Evolutionary conservation across 2,888 invertebrate species (phyloP), one percentile per base, ranked within the genome.

Genomic region (Biston betularia): DNA sequence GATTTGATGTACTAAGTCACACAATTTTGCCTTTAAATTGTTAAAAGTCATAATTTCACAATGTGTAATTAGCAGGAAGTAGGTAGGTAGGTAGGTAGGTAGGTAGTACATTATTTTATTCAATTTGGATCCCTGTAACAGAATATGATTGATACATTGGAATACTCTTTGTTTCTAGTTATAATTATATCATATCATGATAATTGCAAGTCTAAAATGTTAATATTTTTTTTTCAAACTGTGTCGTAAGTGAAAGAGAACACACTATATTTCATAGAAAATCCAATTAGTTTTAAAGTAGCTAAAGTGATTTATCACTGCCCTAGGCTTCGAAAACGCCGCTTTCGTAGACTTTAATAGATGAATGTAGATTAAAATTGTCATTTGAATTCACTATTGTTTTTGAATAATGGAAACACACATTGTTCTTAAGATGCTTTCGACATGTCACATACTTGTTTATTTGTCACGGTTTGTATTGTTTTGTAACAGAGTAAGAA

Each of bases 301-400:
- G 54, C 54, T 38, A 59, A 54, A 54, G 58, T 63, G 49, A 68
- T 63, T 55, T 63, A 68, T 67, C 61, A 48, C 67, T 62, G 70
- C 69, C 68, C 63, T 59, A 61, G 66, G 50, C 42, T 15, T 52
- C 60, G 66, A 63, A 68, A 63, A 65, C 57, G 45, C 59, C 52
- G 46, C 64, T 58, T 33, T 46, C 15, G 12, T 8, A 58, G 48
- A 59, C 45, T 58, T 69, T 59, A 73, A 73, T 65, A 60, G 67
- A 69, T 69, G 79, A 78, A 80, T 82, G 82, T 79, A 86, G 83
- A 89, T 87, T 87, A 80, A 83, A 85, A 79, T 69, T 80, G 84
- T 86, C 86, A 77, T 84, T 81, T 82, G 84, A 84, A 82, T 83
- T 82, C 83, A 81, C 86, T 80, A 84, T 87, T 86, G 86, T 88